These are phyloP conservation scores for Prunella himalayana DNA, from an alignment of 2,113 vertebrate species.

Conservation along the genomic window DNA sequence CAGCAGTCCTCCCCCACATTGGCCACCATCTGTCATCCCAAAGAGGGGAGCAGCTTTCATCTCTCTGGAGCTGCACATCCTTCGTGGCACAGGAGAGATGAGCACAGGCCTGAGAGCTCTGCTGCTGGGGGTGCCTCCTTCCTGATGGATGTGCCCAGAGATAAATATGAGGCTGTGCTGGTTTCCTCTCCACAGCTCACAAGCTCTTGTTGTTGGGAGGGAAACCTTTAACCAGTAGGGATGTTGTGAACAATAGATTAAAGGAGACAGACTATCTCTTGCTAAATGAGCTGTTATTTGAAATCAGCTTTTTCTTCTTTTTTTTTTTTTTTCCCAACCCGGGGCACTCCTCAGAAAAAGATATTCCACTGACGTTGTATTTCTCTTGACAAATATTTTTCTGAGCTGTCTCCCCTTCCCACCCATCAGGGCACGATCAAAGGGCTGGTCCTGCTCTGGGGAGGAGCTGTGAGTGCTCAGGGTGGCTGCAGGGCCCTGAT, in stretches of 20 bases:
- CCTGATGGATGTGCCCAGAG: slow-evolving; percentile 3
- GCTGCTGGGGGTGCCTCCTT: neutral
- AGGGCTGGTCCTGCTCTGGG: accelerated
- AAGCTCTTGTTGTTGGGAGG: neutral
- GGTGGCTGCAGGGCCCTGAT: accelerated
- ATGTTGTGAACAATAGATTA: neutral
- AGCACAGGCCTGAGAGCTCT: neutral
- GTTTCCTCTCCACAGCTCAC: neutral
- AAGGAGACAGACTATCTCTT: slow-evolving; percentile 23
- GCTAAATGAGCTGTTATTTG: slow-evolving; percentile 48
- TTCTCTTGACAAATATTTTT: slow-evolving; percentile 8
- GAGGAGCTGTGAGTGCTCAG: neutral
- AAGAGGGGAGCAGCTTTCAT: neutral
- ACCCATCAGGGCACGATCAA: neutral
- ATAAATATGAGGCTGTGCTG: neutral
- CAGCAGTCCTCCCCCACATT: accelerated
- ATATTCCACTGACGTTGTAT: neutral
- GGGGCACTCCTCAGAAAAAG: neutral
- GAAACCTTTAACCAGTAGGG: slow-evolving; percentile 5
- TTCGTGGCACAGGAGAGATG: neutral
- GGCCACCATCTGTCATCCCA: neutral
- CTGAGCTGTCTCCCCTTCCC: neutral
- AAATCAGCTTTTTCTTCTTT: neutral
- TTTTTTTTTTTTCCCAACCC: neutral
- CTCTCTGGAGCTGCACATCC: neutral